Conservation (phyloP, 2,113 vertebrate genomes). For the Struthio camelus region DNA sequence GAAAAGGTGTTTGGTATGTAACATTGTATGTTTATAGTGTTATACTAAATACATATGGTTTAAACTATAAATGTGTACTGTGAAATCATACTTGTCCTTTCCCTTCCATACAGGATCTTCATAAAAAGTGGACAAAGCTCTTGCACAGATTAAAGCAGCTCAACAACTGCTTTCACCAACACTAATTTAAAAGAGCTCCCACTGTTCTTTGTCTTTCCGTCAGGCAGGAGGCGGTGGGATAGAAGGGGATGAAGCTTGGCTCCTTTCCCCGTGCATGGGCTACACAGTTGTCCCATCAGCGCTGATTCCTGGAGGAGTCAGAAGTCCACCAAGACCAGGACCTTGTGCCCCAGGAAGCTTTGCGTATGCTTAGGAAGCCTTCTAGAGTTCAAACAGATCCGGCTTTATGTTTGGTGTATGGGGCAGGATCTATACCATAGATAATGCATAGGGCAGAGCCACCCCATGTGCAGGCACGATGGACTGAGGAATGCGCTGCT, state of each 20-base stretch:
- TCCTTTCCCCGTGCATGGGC: fast-evolving
- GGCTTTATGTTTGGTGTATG: background rate
- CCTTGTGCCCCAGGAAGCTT: background rate
- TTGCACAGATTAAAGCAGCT: background rate
- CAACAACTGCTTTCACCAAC: fast-evolving
- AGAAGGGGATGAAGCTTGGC: background rate
- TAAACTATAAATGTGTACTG: background rate
- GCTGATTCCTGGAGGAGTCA: background rate
- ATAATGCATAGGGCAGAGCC: background rate
- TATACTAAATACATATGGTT: background rate
- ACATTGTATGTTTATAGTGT: background rate
- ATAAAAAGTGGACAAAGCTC: background rate
- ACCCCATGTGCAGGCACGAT: fast-evolving
- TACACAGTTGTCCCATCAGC: background rate
- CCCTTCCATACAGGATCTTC: background rate
- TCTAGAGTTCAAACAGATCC: background rate
- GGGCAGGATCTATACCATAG: background rate
- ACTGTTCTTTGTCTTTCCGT: background rate
- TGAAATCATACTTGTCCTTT: background rate
- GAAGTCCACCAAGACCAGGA: background rate
- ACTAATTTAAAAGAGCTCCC: background rate
- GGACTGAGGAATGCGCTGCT: background rate
- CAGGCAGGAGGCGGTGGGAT: background rate
- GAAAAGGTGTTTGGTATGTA: background rate
- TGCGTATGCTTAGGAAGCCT: background rate